phyloP scores from a whole-genome alignment of 2,113 vertebrate species.

The Chionodraco myersi region DNA sequence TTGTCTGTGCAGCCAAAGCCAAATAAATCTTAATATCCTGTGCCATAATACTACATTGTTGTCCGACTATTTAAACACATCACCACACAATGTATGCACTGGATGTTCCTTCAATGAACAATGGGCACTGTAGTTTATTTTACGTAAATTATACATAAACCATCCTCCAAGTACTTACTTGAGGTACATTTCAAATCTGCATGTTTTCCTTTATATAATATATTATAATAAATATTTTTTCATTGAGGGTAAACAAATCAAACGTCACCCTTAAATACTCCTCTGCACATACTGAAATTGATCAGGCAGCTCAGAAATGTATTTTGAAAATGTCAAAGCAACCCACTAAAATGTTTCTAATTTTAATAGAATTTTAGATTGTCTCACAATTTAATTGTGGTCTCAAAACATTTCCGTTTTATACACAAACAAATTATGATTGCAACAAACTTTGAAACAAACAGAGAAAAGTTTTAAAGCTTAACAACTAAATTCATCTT shows the following conservation, averaged over 20 bases:
- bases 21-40: background rate
- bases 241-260: background rate
- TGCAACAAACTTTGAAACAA: too few species aligned
- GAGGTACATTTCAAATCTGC: background rate
- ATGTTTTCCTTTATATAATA: background rate
- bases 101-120: too few species aligned
- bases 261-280: background rate
- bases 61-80: background rate
- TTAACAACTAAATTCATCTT: too few species aligned
- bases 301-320: background rate
- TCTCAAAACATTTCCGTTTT: too few species aligned
- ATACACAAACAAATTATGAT: too few species aligned
- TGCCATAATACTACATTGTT: background rate
- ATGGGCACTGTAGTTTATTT: too few species aligned
- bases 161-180: background rate
- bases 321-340: constrained; percentile 2
- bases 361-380: background rate
- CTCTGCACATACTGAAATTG: background rate
- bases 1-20: background rate
- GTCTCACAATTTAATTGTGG: too few species aligned
- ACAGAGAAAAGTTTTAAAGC: too few species aligned
- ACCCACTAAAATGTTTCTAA: background rate
- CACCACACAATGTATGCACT: too few species aligned
- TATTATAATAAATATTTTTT: background rate
- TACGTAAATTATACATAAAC: too few species aligned